Conservation (phyloP, 2,113 vertebrate genomes). For the Bettongia penicillata region DNA sequence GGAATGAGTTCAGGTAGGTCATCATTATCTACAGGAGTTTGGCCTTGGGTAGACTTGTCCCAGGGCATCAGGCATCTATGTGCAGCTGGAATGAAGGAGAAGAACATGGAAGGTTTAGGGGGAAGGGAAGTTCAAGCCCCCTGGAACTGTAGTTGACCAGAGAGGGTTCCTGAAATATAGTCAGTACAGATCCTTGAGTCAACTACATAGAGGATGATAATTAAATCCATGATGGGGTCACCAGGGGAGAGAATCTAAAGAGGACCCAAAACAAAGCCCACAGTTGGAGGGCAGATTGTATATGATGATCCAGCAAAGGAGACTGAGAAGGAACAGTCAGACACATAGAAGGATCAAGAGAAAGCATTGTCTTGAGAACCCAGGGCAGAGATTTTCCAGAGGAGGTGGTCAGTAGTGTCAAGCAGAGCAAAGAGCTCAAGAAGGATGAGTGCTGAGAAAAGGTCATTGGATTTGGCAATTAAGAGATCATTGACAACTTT, state of each 20-base stretch:
- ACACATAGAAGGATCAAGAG: not conserved
- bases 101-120: not conserved
- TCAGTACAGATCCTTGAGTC: not conserved
- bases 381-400: not conserved
- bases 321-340: not conserved
- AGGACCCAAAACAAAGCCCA: not conserved
- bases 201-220: not conserved
- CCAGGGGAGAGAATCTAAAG: not conserved
- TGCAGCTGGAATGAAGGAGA: not conserved
- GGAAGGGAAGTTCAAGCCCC: not conserved
- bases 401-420: not conserved
- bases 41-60: not conserved
- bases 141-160: not conserved
- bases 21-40: not conserved
- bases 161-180: not conserved
- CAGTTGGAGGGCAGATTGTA: not conserved
- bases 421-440: not conserved
- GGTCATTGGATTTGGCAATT: not conserved
- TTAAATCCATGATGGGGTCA: not conserved
- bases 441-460: not conserved
- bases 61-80: not conserved
- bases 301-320: not conserved
- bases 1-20: not conserved
- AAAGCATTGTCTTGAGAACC: not conserved
- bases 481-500: not conserved